Conservation (phyloP, 2,888 invertebrate genomes). For the Acanthoscelides obtectus region DNA sequence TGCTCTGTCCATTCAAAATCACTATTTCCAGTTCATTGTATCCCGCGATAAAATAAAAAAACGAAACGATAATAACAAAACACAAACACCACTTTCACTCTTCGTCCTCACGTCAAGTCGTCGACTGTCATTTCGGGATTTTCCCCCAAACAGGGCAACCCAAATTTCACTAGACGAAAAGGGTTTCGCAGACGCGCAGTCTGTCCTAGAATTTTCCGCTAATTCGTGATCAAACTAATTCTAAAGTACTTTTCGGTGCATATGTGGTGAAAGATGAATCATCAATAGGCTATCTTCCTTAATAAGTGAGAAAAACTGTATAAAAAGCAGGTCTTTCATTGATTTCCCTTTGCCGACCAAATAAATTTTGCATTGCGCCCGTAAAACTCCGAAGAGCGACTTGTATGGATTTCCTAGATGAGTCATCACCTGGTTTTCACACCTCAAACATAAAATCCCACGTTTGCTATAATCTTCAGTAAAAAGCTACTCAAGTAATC, state of each 20-base stretch:
- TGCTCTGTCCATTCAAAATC: neutral
- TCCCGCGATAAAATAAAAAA: constrained; percentile 17
- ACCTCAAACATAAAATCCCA: neutral
- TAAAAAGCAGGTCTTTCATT: neutral
- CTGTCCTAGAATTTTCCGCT: neutral
- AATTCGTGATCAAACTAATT: neutral
- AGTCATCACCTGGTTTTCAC: neutral
- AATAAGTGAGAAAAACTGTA: neutral
- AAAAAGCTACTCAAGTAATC: neutral
- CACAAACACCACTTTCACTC: constrained; percentile 16
- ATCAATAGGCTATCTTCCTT: neutral
- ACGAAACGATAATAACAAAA: constrained; percentile 22
- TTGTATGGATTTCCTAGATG: neutral
- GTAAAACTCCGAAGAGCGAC: neutral
- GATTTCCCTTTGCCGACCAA: neutral
- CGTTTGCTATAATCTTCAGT: neutral
- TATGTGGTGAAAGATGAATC: neutral
- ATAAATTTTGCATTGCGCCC: neutral
- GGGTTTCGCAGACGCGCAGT: neutral
- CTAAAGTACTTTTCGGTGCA: neutral
- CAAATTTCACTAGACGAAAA: constrained; percentile 10
- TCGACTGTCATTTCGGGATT: constrained; percentile 23
- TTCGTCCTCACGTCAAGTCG: constrained; percentile 10
- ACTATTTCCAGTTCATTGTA: constrained; percentile 1
- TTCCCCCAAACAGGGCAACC: constrained; percentile 23